Percentiles rank a stretch among this genome's conserved stretches.
phyloP scores from a whole-genome alignment of 2,113 vertebrate genomes.

The Scophthalmus maximus region DNA sequence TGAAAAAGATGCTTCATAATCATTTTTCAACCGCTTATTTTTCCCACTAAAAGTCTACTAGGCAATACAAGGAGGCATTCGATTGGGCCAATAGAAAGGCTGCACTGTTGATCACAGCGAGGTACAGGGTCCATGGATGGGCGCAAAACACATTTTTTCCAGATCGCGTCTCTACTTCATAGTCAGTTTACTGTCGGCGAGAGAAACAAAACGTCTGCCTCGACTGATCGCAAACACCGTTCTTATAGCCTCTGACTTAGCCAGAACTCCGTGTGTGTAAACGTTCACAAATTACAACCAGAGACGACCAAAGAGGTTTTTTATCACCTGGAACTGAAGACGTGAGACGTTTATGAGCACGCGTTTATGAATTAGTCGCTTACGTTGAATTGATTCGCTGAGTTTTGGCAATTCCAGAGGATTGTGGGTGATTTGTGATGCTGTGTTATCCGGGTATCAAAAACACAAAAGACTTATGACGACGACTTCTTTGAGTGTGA shows the following conservation, averaged over 20 bases:
- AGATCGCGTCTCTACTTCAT: slow-evolving; percentile 38
- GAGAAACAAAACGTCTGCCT: background rate
- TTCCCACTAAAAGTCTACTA: slow-evolving; percentile 51
- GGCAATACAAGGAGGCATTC: slow-evolving; percentile 67
- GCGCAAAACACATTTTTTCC: slow-evolving; percentile 44
- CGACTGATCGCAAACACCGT: slow-evolving; percentile 25
- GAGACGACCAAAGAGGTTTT: slow-evolving; percentile 33
- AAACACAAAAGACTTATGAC: slow-evolving; percentile 15
- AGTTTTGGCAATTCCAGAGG: slow-evolving; percentile 64
- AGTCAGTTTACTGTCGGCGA: slow-evolving; percentile 23
- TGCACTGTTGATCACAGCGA: slow-evolving; percentile 37
- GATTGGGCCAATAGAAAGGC: slow-evolving; percentile 67
- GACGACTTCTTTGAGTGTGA: background rate
- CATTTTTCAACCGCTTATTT: slow-evolving; percentile 59
- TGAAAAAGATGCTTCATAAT: slow-evolving; percentile 61
- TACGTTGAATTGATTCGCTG: slow-evolving; percentile 37
- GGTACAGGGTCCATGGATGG: slow-evolving; percentile 32
- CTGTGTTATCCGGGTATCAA: slow-evolving; percentile 24
- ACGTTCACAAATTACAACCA: slow-evolving; percentile 54
- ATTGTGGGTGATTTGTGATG: slow-evolving; percentile 49
- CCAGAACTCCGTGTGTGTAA: slow-evolving; percentile 43
- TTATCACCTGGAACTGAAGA: slow-evolving; percentile 55
- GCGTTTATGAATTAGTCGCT: slow-evolving; percentile 18
- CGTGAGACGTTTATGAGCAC: slow-evolving; percentile 8
- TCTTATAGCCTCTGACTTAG: slow-evolving; percentile 48